These are phyloP conservation scores for Ispidina lecontei DNA, from an alignment of 2,797 vertebrate species.

Conservation along the genomic window DNA sequence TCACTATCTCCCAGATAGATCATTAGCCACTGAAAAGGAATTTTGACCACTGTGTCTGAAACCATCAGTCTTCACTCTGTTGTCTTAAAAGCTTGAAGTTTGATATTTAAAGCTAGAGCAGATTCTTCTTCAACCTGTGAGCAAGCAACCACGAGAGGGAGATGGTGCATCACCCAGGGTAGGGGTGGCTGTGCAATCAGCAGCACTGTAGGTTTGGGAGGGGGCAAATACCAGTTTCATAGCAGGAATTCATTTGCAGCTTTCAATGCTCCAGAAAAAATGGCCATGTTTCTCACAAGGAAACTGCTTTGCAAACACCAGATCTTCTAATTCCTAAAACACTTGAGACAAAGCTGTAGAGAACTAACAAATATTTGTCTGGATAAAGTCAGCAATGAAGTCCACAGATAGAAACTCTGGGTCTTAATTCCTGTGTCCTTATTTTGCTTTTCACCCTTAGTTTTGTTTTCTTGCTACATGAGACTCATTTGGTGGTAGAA, in stretches of 20 bases:
- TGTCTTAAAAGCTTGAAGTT: neutral
- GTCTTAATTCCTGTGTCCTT: neutral
- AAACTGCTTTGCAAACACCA: neutral
- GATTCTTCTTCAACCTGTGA: neutral
- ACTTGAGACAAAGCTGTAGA: fast-evolving
- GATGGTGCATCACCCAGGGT: neutral
- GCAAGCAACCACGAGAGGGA: neutral
- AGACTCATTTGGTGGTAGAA: neutral
- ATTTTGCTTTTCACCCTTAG: neutral
- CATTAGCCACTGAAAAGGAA: neutral
- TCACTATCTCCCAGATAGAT: neutral
- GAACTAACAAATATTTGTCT: neutral
- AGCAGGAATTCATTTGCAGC: neutral
- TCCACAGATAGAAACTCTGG: neutral
- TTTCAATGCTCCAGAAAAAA: neutral
- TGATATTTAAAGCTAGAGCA: neutral
- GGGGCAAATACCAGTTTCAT: fast-evolving
- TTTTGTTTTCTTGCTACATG: neutral
- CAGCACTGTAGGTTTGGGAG: fast-evolving
- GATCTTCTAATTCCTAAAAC: neutral
- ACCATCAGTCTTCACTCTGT: neutral
- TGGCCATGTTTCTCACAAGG: neutral
- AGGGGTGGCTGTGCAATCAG: neutral
- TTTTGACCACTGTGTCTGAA: neutral
- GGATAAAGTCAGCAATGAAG: neutral